Conservation (phyloP, 37 sponge, comb jelly and placozoan species). For the Chondrosia reniformis region DNA sequence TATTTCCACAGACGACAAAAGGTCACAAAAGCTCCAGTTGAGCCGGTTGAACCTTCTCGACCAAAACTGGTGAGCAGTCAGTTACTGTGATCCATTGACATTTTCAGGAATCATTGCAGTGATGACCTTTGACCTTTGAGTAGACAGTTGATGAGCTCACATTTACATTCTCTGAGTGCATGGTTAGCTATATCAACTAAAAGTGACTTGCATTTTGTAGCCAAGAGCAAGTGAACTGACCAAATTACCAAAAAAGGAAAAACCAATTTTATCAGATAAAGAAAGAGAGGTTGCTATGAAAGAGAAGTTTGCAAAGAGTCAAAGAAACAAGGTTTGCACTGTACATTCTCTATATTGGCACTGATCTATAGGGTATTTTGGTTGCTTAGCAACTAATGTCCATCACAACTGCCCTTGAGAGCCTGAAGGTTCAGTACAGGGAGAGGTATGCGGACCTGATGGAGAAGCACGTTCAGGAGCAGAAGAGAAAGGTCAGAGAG, state of each 20-base stretch:
- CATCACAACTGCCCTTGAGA: not conserved
- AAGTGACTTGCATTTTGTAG: not conserved
- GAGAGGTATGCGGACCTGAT: constrained; percentile 5
- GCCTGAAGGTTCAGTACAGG: not conserved
- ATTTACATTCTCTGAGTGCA: not conserved
- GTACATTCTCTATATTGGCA: not conserved
- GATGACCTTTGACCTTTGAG: too few species aligned
- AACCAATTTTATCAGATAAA: not conserved
- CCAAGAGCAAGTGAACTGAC: constrained; percentile 24
- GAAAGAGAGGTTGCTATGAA: not conserved
- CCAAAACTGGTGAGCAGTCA: too few species aligned
- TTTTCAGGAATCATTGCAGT: too few species aligned
- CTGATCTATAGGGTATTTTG: not conserved
- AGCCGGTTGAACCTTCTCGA: too few species aligned
- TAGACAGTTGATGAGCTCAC: too few species aligned
- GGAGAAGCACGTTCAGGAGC: constrained; percentile 8
- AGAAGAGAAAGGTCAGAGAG: constrained; percentile 11
- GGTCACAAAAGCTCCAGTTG: too few species aligned
- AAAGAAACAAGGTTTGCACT: not conserved
- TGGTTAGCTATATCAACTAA: not conserved
- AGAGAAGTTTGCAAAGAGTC: not conserved
- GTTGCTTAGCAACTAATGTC: not conserved
- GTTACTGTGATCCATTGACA: too few species aligned
- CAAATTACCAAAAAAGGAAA: not conserved
- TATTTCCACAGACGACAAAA: too few species aligned